Percentiles rank a stretch among this genome's conserved stretches.
Evolutionary conservation across 1,140 invertebrate genomes (phyloP).

Genomic region (Nasonia giraulti): DNA sequence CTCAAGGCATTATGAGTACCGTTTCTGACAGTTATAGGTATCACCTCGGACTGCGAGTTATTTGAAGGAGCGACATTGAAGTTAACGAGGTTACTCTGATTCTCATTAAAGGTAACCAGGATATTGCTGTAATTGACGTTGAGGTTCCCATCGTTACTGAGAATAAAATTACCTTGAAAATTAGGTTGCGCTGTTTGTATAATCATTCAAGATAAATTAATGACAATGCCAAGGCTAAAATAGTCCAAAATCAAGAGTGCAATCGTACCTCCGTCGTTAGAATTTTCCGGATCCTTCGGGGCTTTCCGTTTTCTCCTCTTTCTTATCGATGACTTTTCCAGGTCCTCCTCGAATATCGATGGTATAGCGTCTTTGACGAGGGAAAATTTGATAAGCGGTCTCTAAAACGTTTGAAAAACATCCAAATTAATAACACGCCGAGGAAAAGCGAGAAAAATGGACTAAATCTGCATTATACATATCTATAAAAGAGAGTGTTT

Average conservation of each 20-base stretch:
- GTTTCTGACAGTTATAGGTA: background rate
- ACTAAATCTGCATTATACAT: background rate
- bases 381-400: conserved; percentile 25
- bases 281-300: background rate
- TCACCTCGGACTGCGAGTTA: background rate
- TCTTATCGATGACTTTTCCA: background rate
- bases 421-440: background rate
- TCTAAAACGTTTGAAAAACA: conserved; percentile 16
- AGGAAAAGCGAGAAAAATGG: background rate
- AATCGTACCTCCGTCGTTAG: conserved; percentile 5
- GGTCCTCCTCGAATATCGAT: conserved; percentile 36
- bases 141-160: conserved; percentile 10
- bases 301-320: conserved; percentile 31
- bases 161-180: conserved; percentile 24
- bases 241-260: background rate
- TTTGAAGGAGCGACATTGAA: background rate
- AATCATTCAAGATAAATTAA: conserved; percentile 15
- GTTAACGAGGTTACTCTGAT: background rate
- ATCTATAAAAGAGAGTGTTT: too few relatives aligned
- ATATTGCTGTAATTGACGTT: conserved; percentile 37
- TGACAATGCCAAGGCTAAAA: background rate
- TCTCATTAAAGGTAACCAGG: conserved; percentile 34
- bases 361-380: conserved; percentile 37
- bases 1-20: background rate
- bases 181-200: background rate